Evolutionary conservation across 64 coral and sea anemone species (phyloP), one percentile per base, ranked within the genome.

Genomic region (Exaiptasia diaphana): DNA sequence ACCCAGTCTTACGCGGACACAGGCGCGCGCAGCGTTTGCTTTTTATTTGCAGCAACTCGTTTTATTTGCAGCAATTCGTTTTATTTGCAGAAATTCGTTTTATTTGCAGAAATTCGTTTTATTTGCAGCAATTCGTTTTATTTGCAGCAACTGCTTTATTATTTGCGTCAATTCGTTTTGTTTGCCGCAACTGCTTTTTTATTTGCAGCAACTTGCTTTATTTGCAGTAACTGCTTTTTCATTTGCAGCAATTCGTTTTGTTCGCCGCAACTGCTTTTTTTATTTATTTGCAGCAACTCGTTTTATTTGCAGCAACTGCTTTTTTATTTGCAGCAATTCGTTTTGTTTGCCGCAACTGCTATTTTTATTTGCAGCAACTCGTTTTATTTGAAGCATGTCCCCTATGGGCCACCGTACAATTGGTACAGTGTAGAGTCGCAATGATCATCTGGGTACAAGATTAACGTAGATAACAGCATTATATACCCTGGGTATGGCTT

Each of bases 261-360:
- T 60, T 60, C 31, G 55, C 55, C 24, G 55, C 55, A 60, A 28
- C 14, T 21, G 4, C 3, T 3, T 60, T 60, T 60, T 27, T 60
- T 60, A 4, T 21, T 60, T 60, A 27, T 15, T 28, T 21, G 55
- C 55, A 60, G 9, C 17, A 46, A 6, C 1, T 30, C 6, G 25
- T 45, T 27, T 41, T 9, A 50, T 52, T 50, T 52, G 42, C 71
- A 42, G 71, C 42, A 74, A 74, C 71, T 50, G 5, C 5, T 5
- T 60, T 59, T 58, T 9, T 37, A 50, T 74, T 74, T 74, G 71
- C 71, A 74, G 42, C 71, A 74, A 74, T 43, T 50, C 20, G 38
- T 9, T 59, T 41, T 3, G 22, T 39, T 78, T 78, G 17, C 50
- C 55, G 33, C 74, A 39, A 78, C 35, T 35, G n/a, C 9, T 76